Percentiles rank a stretch among this genome's conserved stretches.
phyloP scores from a whole-genome alignment of 92 coral and sea anemone genomes.

The Nematostella vectensis region DNA sequence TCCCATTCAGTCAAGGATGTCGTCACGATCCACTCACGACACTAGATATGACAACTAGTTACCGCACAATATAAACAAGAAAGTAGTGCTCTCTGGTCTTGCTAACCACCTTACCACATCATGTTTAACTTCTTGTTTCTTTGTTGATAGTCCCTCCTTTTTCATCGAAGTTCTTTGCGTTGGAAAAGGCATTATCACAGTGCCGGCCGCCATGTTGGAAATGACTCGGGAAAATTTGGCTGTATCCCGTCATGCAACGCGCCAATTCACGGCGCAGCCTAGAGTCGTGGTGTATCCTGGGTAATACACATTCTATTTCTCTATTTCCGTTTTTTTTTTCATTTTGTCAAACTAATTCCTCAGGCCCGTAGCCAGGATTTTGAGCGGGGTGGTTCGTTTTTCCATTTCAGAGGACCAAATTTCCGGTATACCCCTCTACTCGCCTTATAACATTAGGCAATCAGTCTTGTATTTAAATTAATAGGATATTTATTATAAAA shows the following conservation, averaged over 20 bases:
- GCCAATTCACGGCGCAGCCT: slow-evolving; percentile 9
- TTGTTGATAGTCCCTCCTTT: slow-evolving; percentile 67
- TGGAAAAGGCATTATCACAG: slow-evolving; percentile 88
- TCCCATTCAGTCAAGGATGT: slow-evolving; percentile 30
- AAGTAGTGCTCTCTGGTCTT: background rate
- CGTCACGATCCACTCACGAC: slow-evolving; percentile 17
- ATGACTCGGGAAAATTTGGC: slow-evolving; percentile 60
- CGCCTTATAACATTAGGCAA: too few relatives aligned
- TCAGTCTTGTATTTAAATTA: too few relatives aligned
- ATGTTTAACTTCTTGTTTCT: slow-evolving; percentile 56
- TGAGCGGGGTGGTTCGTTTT: too few relatives aligned
- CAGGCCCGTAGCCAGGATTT: too few relatives aligned
- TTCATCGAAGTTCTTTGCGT: slow-evolving; percentile 71
- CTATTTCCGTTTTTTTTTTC: too few relatives aligned
- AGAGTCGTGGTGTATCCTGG: slow-evolving; percentile 27
- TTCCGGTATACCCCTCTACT: too few relatives aligned
- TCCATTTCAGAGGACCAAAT: too few relatives aligned
- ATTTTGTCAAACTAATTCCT: too few relatives aligned
- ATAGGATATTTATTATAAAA: too few relatives aligned
- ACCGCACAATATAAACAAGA: background rate
- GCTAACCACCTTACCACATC: slow-evolving; percentile 45
- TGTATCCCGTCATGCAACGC: slow-evolving; percentile 44
- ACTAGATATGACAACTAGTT: slow-evolving; percentile 18
- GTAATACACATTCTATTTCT: too few relatives aligned
- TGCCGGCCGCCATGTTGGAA: slow-evolving; percentile 99